Percentiles rank a stretch among this genome's conserved stretches.
These are phyloP conservation scores for Cryptus viduatorius DNA, from an alignment of 2,888 invertebrate species.

Conservation along the genomic window DNA sequence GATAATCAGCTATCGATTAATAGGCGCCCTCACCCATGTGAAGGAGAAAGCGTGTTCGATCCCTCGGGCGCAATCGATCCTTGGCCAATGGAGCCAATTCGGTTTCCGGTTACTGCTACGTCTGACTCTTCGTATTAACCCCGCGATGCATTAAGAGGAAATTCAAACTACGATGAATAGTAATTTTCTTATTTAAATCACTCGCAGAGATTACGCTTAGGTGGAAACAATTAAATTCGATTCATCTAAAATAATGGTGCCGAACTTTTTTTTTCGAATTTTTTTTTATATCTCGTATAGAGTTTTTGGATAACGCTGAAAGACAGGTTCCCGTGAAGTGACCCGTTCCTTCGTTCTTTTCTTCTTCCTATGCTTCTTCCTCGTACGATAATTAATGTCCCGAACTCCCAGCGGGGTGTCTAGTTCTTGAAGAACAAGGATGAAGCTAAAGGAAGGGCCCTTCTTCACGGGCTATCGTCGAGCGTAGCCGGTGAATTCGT, in stretches of 20 bases:
- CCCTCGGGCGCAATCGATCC: slow-evolving; percentile 58
- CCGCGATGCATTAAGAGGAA: neutral
- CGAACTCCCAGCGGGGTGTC: slow-evolving; percentile 66
- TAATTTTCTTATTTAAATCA: slow-evolving; percentile 1
- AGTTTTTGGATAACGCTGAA: slow-evolving; percentile 76
- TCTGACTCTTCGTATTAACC: slow-evolving; percentile 4
- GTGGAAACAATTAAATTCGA: neutral
- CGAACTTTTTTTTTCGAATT: neutral
- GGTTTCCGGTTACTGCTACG: slow-evolving; percentile 55
- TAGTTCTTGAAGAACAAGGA: slow-evolving; percentile 45
- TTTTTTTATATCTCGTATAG: neutral
- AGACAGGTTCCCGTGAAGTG: slow-evolving; percentile 64
- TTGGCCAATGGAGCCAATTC: slow-evolving; percentile 61
- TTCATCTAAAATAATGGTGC: neutral
- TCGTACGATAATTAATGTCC: slow-evolving; percentile 80
- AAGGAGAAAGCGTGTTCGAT: slow-evolving; percentile 37
- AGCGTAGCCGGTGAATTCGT: slow-evolving; percentile 60
- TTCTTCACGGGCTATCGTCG: slow-evolving; percentile 14
- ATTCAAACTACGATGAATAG: neutral
- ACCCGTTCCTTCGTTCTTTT: slow-evolving; percentile 10
- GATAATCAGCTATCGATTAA: slow-evolving; percentile 69
- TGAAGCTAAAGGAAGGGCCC: slow-evolving; percentile 59
- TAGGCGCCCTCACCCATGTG: slow-evolving; percentile 49
- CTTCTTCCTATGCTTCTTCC: slow-evolving; percentile 66
- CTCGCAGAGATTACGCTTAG: neutral